Percentiles rank a stretch among this genome's conserved stretches.
Conservation (phyloP, 2,888 invertebrate species). For the Amitus sp. region DNA sequence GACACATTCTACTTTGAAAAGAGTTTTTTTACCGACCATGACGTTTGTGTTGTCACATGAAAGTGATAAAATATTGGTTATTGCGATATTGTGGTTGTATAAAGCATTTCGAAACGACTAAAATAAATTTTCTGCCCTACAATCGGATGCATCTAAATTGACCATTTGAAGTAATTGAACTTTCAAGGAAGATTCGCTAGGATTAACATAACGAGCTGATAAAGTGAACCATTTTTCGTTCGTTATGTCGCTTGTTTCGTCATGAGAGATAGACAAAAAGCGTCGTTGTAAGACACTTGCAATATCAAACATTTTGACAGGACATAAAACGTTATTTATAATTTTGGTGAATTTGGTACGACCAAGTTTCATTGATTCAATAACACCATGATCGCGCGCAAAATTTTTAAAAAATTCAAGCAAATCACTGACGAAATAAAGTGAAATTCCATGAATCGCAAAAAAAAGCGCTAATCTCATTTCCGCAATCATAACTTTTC, state of each 20-base stretch:
- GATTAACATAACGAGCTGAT: neutral
- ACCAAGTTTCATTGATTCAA: neutral
- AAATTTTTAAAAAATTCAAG: neutral
- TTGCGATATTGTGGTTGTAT: neutral
- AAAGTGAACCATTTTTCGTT: neutral
- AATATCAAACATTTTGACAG: neutral
- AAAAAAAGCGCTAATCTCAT: too few species aligned
- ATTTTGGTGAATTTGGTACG: neutral
- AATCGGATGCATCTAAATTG: too few species aligned
- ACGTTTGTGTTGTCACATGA: neutral
- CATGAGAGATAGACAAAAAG: neutral
- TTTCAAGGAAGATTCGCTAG: neutral
- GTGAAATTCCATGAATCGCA: too few species aligned
- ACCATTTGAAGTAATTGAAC: too few species aligned
- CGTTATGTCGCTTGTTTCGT: slow-evolving; percentile 1
- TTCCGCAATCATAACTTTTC: too few species aligned
- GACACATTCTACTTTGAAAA: neutral
- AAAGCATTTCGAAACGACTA: too few species aligned
- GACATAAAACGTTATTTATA: neutral
- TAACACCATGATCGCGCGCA: neutral
- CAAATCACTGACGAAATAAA: too few species aligned
- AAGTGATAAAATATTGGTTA: neutral
- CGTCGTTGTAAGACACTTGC: neutral
- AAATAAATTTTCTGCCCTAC: too few species aligned
- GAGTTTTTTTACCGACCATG: neutral